Base-by-base conservation (phyloP, 2,888 invertebrate genomes). In the Parnassius smintheus region DNA sequence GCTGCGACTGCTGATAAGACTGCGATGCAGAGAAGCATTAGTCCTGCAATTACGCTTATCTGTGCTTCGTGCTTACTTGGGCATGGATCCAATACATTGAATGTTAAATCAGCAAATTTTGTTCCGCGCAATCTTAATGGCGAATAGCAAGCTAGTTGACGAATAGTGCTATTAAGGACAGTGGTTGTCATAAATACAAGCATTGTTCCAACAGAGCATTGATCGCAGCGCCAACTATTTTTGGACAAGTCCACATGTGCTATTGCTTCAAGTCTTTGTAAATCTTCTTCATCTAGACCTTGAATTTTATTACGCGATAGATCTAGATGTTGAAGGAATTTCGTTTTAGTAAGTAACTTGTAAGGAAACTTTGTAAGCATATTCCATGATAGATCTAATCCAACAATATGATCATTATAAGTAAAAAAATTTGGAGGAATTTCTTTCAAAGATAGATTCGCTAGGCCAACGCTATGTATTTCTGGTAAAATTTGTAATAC, bases 341-440 rank as follows among this genome's bases (percentile, higher is more conserved):
- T 91, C 1, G 94, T 92, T 62, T 93, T 92, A 2, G 88, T 83
- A 0, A 95, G 80, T 55, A 93, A 82, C 71, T 93, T 92, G 45
- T 88, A 88, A 10, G 93, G 93, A 70, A 95, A 88, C 56, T 85
- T 89, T 0, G 85, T 88, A 62, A 96, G 88, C 77, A 94, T 92
- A 85, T 96, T 96, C 76, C 94, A 93, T 45, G 96, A 96, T 72
- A 96, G 85, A 86, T 96, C 96, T 67, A 96, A 87, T 66, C 92
- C 92, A 62, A 92, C 91, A 65, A 96, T 82, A 70, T 93, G 92
- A 46, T 93, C 92, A 70, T 94, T 92, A 70, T 93, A 92, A 1
- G 88, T 92, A 66, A 95, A 92, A 68, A 94, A 88, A 69, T 93
- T 92, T 1, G 88, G 81, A 0, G 94, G 94, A 54, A 95, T 76